A percentile compares a stretch with the other conserved stretches of the same genome.
Conservation (phyloP, 2,888 invertebrate species). For the Vandiemenella viatica region DNA sequence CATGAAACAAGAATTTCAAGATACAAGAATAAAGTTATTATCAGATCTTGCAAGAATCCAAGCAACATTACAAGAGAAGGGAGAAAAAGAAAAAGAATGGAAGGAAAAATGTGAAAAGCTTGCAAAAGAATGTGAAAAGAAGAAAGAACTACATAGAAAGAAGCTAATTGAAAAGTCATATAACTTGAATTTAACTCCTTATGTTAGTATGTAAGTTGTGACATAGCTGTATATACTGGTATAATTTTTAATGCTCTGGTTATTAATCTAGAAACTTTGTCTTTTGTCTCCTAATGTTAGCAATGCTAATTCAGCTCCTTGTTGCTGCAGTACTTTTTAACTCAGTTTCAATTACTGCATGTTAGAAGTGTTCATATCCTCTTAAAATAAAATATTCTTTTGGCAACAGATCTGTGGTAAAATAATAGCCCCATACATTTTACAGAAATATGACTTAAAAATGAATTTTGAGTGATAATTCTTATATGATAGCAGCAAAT, state of each 20-base stretch:
- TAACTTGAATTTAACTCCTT: conserved; percentile 13
- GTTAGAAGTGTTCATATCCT: no score
- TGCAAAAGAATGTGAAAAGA: conserved; percentile 18
- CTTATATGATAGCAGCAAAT: no score
- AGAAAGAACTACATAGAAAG: conserved; percentile 18
- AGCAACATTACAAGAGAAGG: conserved; percentile 20
- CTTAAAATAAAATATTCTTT: no score
- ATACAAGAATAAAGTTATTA: conserved; percentile 20
- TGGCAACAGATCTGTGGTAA: no score
- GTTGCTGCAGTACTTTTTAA: neutral
- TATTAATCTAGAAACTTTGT: no score
- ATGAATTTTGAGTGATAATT: no score
- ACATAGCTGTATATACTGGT: neutral
- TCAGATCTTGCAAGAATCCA: conserved; percentile 22
- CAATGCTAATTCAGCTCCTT: no score
- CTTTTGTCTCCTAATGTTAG: no score
- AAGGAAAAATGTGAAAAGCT: conserved; percentile 20
- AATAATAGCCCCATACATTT: no score
- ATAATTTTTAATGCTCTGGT: no score
- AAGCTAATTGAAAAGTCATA: conserved; percentile 15
- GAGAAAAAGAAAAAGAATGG: conserved; percentile 18
- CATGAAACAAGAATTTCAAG: conserved; percentile 22
- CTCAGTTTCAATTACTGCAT: no score
- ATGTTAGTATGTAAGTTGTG: conserved; percentile 8
- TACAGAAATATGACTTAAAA: no score